Conservation (phyloP, 2,113 vertebrate species). For the Motacilla alba region DNA sequence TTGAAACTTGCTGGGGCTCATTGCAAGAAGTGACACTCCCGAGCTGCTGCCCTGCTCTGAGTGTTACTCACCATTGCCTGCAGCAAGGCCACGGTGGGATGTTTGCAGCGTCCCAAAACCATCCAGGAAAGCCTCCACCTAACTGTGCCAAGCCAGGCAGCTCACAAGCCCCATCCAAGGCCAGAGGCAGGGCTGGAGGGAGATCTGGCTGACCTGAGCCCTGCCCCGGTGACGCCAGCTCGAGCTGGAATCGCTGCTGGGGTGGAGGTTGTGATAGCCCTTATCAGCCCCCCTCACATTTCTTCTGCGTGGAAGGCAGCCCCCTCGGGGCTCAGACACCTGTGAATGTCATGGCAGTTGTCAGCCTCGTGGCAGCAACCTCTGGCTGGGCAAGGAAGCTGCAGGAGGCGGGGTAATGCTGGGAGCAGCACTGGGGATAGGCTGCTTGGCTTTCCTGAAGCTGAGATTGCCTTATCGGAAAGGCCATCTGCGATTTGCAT, state of each 20-base stretch:
- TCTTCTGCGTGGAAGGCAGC: neutral
- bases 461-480: constrained; percentile 38
- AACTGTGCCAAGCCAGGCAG: neutral
- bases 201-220: neutral
- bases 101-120: neutral
- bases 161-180: accelerated
- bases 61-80: neutral
- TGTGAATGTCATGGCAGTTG: neutral
- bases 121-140: neutral
- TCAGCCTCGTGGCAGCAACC: neutral
- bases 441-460: neutral
- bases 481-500: constrained; percentile 22
- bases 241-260: neutral
- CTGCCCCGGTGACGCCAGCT: neutral
- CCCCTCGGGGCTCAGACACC: neutral
- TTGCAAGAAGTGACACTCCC: neutral
- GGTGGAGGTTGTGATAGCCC: neutral
- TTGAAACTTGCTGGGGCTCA: neutral
- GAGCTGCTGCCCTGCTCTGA: neutral
- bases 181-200: neutral
- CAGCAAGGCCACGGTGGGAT: neutral
- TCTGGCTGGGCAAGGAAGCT: neutral
- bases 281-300: constrained; percentile 33
- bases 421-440: neutral
- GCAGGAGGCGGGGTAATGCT: neutral